A percentile compares a stretch with the other conserved stretches of the same genome.
Evolutionary conservation across 1,140 invertebrate species (phyloP).

Genomic region (Macrobrachium nipponense): DNA sequence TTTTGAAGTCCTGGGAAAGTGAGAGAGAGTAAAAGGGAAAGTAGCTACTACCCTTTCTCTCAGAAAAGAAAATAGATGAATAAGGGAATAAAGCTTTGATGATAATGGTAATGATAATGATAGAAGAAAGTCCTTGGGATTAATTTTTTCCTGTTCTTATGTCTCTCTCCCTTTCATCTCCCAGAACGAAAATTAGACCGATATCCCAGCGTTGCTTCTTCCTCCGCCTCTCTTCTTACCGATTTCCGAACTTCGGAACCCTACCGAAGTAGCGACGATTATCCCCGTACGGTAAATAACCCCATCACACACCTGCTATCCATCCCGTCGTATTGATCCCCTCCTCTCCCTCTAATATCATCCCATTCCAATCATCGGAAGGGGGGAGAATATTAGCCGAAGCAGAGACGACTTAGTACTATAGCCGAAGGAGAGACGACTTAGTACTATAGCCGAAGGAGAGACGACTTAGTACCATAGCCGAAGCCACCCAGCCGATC

Average conservation of each 20-base stretch:
- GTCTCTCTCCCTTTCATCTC: background rate
- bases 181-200: no score
- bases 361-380: background rate
- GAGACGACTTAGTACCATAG: background rate
- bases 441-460: no score
- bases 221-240: background rate
- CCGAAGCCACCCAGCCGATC: background rate
- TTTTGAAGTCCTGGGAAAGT: no score
- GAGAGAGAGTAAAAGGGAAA: no score
- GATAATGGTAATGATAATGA: no score
- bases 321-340: slow-evolving; percentile 27
- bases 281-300: no score
- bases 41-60: no score
- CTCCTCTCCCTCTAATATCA: background rate
- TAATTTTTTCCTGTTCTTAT: background rate
- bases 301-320: background rate
- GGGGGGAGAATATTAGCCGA: background rate
- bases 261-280: no score
- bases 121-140: no score
- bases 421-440: background rate
- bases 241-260: background rate
- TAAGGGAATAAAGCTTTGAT: no score
- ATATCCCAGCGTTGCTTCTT: background rate
- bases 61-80: no score
- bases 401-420: background rate